Percentiles rank a stretch among this genome's conserved stretches.
phyloP scores from a whole-genome alignment of 2,797 vertebrate genomes.

The Silurus lanzhouensis region DNA sequence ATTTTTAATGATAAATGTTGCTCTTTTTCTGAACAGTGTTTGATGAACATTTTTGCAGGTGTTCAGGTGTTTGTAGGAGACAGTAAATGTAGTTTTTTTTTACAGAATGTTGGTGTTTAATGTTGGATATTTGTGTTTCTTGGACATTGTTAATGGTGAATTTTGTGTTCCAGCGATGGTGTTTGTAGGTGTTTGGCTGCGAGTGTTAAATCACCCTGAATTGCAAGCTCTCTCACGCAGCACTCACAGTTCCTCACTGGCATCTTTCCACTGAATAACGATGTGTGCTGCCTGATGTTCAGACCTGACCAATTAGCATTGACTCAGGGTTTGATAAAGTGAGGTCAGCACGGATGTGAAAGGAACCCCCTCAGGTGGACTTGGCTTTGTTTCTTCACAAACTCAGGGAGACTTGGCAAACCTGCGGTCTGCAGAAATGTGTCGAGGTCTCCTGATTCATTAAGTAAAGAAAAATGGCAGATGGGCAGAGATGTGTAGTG shows the following conservation, averaged over 20 bases:
- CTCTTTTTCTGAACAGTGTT: too few relatives aligned
- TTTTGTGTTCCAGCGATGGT: neutral
- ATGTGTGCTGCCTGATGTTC: slow-evolving; percentile 21
- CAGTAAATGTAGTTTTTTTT: too few relatives aligned
- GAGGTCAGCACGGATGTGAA: slow-evolving; percentile 39
- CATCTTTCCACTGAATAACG: slow-evolving; percentile 2
- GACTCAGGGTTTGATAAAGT: slow-evolving; percentile 20
- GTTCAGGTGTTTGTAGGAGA: too few relatives aligned
- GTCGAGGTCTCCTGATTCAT: neutral
- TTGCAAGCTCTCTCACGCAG: neutral
- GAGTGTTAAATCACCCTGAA: neutral
- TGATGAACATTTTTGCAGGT: too few relatives aligned
- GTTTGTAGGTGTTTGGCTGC: neutral
- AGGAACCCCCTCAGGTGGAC: slow-evolving; percentile 31
- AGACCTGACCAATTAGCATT: slow-evolving; percentile 58
- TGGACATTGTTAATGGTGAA: neutral
- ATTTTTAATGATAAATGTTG: too few relatives aligned
- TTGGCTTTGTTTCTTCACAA: slow-evolving; percentile 37
- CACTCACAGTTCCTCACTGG: neutral
- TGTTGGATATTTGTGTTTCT: too few relatives aligned
- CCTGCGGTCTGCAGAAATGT: neutral
- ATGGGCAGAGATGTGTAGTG: neutral
- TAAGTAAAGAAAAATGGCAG: slow-evolving; percentile 6
- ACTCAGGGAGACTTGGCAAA: neutral
- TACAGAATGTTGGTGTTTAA: too few relatives aligned